These are phyloP conservation scores for Drosophila falleni DNA, from an alignment of 2,888 invertebrate genomes.

Conservation along the genomic window DNA sequence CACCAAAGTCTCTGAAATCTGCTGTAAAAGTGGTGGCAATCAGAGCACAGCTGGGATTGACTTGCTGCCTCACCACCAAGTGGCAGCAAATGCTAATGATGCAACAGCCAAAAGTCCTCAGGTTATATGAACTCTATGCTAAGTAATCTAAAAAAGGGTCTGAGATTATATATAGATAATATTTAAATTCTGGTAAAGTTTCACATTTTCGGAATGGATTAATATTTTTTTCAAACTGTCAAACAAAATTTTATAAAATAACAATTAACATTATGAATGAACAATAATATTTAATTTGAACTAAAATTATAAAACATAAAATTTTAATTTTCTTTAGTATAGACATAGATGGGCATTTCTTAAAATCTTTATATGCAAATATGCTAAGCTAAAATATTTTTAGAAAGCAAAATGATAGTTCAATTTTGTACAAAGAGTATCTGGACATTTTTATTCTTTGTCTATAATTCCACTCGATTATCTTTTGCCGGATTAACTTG, in stretches of 20 bases:
- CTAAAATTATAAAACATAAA: too few species aligned
- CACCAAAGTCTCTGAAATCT: neutral
- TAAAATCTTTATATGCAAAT: too few species aligned
- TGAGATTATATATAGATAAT: neutral
- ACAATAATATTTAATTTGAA: too few species aligned
- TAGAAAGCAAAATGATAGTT: too few species aligned
- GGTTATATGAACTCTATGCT: constrained; percentile 3
- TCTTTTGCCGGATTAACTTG: neutral
- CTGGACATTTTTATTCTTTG: neutral
- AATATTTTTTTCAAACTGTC: too few species aligned
- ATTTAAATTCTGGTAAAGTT: neutral
- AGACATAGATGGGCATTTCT: too few species aligned
- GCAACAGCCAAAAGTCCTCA: constrained; percentile 24
- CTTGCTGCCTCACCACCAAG: constrained; percentile 27
- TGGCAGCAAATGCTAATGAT: constrained; percentile 47
- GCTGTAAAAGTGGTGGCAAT: constrained; percentile 26
- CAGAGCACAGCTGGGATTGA: constrained; percentile 53
- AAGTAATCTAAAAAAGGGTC: neutral
- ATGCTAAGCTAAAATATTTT: too few species aligned
- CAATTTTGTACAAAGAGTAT: neutral
- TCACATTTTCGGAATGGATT: too few species aligned
- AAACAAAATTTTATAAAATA: too few species aligned
- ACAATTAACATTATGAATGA: too few species aligned
- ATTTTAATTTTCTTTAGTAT: too few species aligned
- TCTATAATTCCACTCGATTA: too few species aligned